Percentiles rank a stretch among this genome's conserved stretches.
Evolutionary conservation across 1,140 invertebrate genomes (phyloP).

Genomic region (Harpegnathos saltator): DNA sequence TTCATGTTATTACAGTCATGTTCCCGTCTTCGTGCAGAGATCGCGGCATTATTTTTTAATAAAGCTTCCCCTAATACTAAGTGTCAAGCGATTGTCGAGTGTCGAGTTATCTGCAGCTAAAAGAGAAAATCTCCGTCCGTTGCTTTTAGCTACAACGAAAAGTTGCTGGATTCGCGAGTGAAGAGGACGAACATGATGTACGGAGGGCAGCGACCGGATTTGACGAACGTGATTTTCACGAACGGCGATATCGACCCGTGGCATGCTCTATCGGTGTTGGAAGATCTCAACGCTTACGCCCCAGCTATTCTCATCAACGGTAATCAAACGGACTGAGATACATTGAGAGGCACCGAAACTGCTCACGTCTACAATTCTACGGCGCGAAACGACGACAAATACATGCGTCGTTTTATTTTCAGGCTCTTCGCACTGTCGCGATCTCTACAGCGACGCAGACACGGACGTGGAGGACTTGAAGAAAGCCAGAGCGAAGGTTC

Average conservation of each 20-base stretch:
- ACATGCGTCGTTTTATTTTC: constrained; percentile 23
- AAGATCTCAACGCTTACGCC: constrained; percentile 85
- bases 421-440: constrained; percentile 92
- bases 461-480: constrained; percentile 87
- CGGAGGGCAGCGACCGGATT: constrained; percentile 86
- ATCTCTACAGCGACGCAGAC: constrained; percentile 87
- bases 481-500: constrained; percentile 87
- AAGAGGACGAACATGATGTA: constrained; percentile 88
- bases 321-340: constrained; percentile 67
- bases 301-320: constrained; percentile 86
- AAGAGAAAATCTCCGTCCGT: background rate
- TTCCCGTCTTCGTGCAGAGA: no score
- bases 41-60: background rate
- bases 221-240: constrained; percentile 88
- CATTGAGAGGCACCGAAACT: background rate
- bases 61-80: background rate
- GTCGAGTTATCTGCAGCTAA: background rate
- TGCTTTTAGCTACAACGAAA: constrained; percentile 84
- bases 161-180: constrained; percentile 84
- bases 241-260: constrained; percentile 89
- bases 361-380: background rate
- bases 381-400: background rate
- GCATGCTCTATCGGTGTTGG: constrained; percentile 88
- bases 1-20: no score
- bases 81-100: background rate